These are phyloP conservation scores for Nothura maculosa DNA, from an alignment of 2,797 vertebrate species.

Conservation along the genomic window DNA sequence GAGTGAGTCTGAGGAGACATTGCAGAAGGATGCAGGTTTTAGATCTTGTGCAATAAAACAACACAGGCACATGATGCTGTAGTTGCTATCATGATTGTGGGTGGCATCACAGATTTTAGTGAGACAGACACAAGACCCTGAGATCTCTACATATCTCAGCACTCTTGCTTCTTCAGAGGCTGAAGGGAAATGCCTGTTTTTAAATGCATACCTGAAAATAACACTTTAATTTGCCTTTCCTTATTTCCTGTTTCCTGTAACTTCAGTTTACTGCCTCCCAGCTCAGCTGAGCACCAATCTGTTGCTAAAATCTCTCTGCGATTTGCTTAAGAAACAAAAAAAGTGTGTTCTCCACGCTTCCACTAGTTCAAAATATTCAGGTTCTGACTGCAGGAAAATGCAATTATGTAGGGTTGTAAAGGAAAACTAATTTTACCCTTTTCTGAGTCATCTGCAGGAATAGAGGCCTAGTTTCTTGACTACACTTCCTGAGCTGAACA, in stretches of 20 bases:
- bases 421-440: not conserved
- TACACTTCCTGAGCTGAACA: not conserved
- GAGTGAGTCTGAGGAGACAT: not conserved
- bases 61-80: not conserved
- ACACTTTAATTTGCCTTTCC: not conserved
- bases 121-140: not conserved
- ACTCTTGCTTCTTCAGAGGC: not conserved
- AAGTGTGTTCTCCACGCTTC: not conserved
- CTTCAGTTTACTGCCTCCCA: not conserved
- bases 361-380: not conserved
- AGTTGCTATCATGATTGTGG: not conserved
- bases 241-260: not conserved
- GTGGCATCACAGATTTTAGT: not conserved
- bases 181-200: not conserved
- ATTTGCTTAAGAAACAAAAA: not conserved
- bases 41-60: not conserved
- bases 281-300: not conserved
- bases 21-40: not conserved
- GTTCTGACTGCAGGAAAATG: not conserved
- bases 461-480: not conserved
- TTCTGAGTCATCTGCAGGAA: not conserved
- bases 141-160: not conserved
- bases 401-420: not conserved
- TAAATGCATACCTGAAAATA: not conserved
- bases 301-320: not conserved